phyloP scores from a whole-genome alignment of 1,140 invertebrate genomes.

The Drosophila setifemur region DNA sequence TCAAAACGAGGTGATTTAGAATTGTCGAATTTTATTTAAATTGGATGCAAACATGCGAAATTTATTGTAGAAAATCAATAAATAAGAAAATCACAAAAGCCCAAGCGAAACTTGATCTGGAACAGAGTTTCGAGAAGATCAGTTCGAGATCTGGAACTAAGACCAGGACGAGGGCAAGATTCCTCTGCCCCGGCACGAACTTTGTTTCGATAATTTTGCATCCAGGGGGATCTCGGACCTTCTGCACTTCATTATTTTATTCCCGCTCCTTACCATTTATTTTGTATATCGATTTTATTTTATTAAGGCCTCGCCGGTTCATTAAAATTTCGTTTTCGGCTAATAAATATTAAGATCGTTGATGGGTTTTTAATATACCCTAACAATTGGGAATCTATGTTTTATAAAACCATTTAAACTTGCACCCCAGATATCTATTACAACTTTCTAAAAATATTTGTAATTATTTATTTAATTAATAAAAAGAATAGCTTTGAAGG shows the following conservation, averaged over 20 bases:
- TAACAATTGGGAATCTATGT: no score
- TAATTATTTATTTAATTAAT: no score
- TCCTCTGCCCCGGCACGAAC: slow-evolving; percentile 44
- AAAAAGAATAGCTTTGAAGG: no score
- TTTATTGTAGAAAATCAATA: slow-evolving; percentile 82
- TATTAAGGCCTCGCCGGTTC: slow-evolving; percentile 58
- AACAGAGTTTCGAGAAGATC: slow-evolving; percentile 23
- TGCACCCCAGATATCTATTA: no score
- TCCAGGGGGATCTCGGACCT: background rate
- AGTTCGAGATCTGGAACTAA: slow-evolving; percentile 30
- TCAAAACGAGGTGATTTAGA: slow-evolving; percentile 82
- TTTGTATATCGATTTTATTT: slow-evolving; percentile 64
- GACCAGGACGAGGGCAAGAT: background rate
- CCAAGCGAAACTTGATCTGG: slow-evolving; percentile 63
- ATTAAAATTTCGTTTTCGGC: slow-evolving; percentile 76
- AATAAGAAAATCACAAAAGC: slow-evolving; percentile 76
- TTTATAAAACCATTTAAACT: no score
- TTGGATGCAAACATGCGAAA: slow-evolving; percentile 82
- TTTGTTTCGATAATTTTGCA: slow-evolving; percentile 58
- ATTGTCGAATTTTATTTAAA: slow-evolving; percentile 83
- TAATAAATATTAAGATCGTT: slow-evolving; percentile 63
- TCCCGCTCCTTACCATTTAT: slow-evolving; percentile 41
- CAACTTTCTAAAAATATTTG: background rate
- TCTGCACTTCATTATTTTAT: slow-evolving; percentile 65
- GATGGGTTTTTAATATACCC: slow-evolving; percentile 5